Base-by-base conservation (phyloP, 2,888 invertebrate species). In the Clivina fossor region DNA sequence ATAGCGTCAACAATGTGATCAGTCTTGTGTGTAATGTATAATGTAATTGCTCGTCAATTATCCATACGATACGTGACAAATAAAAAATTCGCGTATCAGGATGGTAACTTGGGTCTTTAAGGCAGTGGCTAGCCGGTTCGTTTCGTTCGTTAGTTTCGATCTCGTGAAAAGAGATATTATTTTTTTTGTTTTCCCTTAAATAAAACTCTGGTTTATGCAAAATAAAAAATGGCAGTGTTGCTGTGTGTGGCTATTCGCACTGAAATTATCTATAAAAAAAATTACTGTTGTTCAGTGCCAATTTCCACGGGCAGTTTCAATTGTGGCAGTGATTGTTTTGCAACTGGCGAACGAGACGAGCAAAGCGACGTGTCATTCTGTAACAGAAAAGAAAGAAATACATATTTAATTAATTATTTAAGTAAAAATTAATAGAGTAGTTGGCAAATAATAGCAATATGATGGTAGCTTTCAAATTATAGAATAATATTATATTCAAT, bases 1-100 rank as follows among this genome's bases (percentile, higher is more conserved):
- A 66, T 55, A 55, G 46, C 53, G 37, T 55, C 55, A 55, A 55
- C 55, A 55, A 55, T 47, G 46, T 55, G 46, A 55, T 55, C 55
- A 55, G 55, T 55, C 55, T 55, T 55, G 55, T 55, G 40, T 47
- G 51, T n/a, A n/a, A n/a, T n/a, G n/a, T n/a, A n/a, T n/a, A 43
- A 50, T 32, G 43, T 51, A 43, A 43, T 55, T 40, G 55, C 46
- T 55, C 55, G 47, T 55, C 47, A 55, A 47, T n/a, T n/a, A n/a
- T 55, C 46, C 55, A 55, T 55, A 47, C 40, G 47, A 47, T 54
- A 46, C 54, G n/a, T n/a, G n/a, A n/a, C n/a, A n/a, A n/a, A n/a
- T n/a, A n/a, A n/a, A n/a, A n/a, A n/a, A n/a, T 44, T 33, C 32
- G 44, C 53, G 37, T 28, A 28, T 44, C 44, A 37, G 54, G 55